Base-by-base conservation (phyloP, 2,797 vertebrate species). In the Karalla daura region DNA sequence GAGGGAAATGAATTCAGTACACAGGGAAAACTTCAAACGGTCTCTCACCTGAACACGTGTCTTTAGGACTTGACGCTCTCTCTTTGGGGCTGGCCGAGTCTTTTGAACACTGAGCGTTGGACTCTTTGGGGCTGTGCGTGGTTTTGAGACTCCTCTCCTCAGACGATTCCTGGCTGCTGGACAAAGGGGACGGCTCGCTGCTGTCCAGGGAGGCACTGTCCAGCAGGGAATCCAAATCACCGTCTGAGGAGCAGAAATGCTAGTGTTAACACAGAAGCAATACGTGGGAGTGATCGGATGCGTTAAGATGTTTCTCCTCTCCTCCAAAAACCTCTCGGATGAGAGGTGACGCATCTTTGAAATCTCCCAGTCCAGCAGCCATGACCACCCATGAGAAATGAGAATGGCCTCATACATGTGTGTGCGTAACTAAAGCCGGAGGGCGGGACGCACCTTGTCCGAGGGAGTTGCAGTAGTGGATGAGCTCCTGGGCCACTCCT, bases 221-320 rank as follows among this genome's bases (percentile, higher is more conserved):
- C 88, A 99, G 91, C 70, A 98, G 86, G 74, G 92, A 75, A 74
- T 99, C 96, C 73, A 97, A 91, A 69, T 97, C 95, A 28, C 96
- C 95, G 49, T 98, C 97, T 99, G 83, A 67, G 13, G 44, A 75
- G 61, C 0, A 71, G 5, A 74, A 39, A 61, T n/a, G n/a, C n/a
- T n/a, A n/a, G n/a, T n/a, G n/a, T n/a, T n/a, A n/a, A n/a, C n/a
- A n/a, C n/a, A n/a, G n/a, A n/a, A n/a, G n/a, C n/a, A n/a, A n/a
- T n/a, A n/a, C n/a, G n/a, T n/a, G n/a, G n/a, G n/a, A n/a, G n/a
- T n/a, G n/a, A n/a, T n/a, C n/a, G n/a, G n/a, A n/a, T n/a, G n/a
- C n/a, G n/a, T n/a, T n/a, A n/a, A n/a, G n/a, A n/a, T n/a, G n/a
- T n/a, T n/a, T n/a, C n/a, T n/a, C n/a, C n/a, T n/a, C n/a, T n/a